A percentile compares a stretch with the other conserved stretches of the same genome.
Conservation (phyloP, 1,140 invertebrate species). For the Aphidius gifuensis region DNA sequence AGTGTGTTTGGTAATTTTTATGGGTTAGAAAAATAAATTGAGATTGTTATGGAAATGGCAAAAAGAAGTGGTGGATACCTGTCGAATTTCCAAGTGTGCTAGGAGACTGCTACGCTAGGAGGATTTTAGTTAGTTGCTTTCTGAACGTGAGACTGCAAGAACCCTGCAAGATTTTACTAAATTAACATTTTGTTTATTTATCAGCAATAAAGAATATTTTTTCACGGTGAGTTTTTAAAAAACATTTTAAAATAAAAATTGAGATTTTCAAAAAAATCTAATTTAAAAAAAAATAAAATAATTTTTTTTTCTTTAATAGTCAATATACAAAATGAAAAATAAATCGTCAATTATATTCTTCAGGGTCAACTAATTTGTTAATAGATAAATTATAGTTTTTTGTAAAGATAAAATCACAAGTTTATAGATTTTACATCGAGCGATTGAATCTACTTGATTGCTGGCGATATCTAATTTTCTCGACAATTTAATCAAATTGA, state of each 20-base stretch:
- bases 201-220: neutral
- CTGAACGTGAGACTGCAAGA: constrained; percentile 45
- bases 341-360: too few species aligned
- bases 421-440: too few species aligned
- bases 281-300: neutral
- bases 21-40: neutral
- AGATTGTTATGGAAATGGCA: constrained; percentile 13
- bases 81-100: constrained; percentile 52
- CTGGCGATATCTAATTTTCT: too few species aligned
- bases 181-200: neutral
- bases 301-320: neutral
- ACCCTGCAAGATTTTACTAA: constrained; percentile 26
- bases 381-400: too few species aligned
- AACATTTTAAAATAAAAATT: neutral
- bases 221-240: neutral
- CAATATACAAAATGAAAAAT: too few species aligned
- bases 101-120: constrained; percentile 47
- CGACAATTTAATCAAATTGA: too few species aligned
- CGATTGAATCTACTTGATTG: too few species aligned
- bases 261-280: neutral
- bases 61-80: constrained; percentile 44
- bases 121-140: constrained; percentile 45
- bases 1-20: too few species aligned
- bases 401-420: too few species aligned
- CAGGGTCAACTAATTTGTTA: too few species aligned